Conservation (phyloP, 1,140 invertebrate species). For the Gonioctena quinquepunctata region DNA sequence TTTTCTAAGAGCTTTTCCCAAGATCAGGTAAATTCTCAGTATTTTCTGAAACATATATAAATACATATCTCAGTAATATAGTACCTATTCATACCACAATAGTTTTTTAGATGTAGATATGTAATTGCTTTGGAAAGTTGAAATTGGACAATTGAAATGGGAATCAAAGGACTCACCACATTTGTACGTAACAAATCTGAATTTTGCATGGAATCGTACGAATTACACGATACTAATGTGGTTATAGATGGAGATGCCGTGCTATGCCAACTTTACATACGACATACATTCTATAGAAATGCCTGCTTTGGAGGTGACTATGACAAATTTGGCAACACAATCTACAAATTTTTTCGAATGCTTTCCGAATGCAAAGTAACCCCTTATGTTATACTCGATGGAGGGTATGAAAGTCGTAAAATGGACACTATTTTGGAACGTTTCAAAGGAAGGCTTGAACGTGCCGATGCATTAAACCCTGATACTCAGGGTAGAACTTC, state of each 20-base stretch:
- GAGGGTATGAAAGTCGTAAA: conserved; percentile 77
- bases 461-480: conserved; percentile 58
- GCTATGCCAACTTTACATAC: conserved; percentile 71
- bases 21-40: no score
- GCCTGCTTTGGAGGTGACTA: conserved; percentile 88
- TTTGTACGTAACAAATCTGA: conserved; percentile 74
- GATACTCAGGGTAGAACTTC: conserved; percentile 56
- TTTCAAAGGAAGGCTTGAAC: conserved; percentile 64
- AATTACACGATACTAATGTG: conserved; percentile 71
- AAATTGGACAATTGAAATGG: conserved; percentile 63
- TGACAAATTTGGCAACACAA: conserved; percentile 68
- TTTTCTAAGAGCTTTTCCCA: no score
- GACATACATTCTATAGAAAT: conserved; percentile 61
- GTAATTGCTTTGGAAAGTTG: background rate
- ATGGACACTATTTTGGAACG: conserved; percentile 69
- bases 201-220: conserved; percentile 64
- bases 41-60: no score
- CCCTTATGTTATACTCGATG: conserved; percentile 85
- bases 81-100: no score
- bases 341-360: conserved; percentile 73
- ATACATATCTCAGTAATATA: no score
- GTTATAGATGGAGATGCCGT: conserved; percentile 85
- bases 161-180: conserved; percentile 78
- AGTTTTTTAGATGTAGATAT: no score
- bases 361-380: conserved; percentile 73